Evolutionary conservation across 2,797 vertebrate genomes (phyloP), one percentile per base, ranked within the genome.

Genomic region (Momotus momota): DNA sequence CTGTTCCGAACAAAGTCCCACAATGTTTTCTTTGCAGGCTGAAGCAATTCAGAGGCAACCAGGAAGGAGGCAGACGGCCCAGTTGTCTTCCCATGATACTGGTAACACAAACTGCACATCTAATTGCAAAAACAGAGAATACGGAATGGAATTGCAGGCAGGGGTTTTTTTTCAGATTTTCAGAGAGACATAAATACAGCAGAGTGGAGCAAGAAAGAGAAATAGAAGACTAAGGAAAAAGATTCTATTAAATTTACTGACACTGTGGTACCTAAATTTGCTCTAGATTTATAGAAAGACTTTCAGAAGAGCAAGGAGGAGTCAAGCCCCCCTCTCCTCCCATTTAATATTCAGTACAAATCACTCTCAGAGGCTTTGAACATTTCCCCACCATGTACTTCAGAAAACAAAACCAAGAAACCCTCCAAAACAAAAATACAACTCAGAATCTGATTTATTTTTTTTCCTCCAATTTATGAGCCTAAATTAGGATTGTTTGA

Each of bases 11-110:
- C 88, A 91, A 96, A 97, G 88, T 94, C 65, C 64, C 93, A 84
- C 55, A 81, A 79, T 94, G 45, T 96, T 97, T 94, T 96, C 84
- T 94, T 95, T 90, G 83, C 90, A 91, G 85, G 84, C 79, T 97
- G 60, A 75, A 94, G 83, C 82, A 55, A 93, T 94, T 86, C 84
- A 81, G 70, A 91, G 62, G 78, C 58, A 72, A 97, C 72, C 88
- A 93, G 91, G 93, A 94, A 93, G 83, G 94, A 95, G 89, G 79
- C 61, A 81, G 65, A 57, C 66, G 65, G 93, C 66, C 81, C 62
- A 52, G 74, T 93, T 81, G 54, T 89, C 94, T 92, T 93, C 93
- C 88, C 88, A 88, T 52, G 84, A 52, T 61, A 91, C 67, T 86
- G 88, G 87, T 62, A 54, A 95, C 74, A 46, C 54, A 52, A 72